Conservation (phyloP, 2,113 vertebrate species). For the Dasyornis broadbenti region DNA sequence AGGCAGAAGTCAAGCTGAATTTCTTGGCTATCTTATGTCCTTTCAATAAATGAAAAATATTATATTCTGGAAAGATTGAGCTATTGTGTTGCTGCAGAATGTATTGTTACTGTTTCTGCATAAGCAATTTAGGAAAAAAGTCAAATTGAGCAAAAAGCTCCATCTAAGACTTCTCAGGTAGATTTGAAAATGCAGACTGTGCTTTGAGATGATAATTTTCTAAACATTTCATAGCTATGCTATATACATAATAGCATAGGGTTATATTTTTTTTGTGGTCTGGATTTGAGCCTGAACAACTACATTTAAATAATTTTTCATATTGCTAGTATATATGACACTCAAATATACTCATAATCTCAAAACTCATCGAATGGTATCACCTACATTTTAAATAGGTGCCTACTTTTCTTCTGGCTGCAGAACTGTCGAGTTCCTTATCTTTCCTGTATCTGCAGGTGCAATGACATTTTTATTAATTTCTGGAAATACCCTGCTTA, state of each 20-base stretch:
- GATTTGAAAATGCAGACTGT: background rate
- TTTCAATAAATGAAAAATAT: background rate
- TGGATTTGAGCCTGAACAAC: background rate
- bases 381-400: background rate
- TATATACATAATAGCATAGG: no score
- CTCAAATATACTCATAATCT: background rate
- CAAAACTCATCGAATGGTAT: background rate
- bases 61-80: background rate
- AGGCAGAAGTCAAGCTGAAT: background rate
- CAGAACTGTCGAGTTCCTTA: background rate
- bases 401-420: background rate
- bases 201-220: background rate
- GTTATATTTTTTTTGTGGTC: background rate
- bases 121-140: background rate
- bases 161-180: background rate
- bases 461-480: background rate
- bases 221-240: background rate
- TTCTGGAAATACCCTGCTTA: background rate
- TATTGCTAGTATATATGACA: background rate
- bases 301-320: background rate
- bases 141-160: background rate
- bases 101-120: background rate
- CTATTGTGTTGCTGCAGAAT: background rate
- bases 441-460: background rate
- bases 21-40: background rate